A percentile compares a stretch with the other conserved stretches of the same genome.
phyloP scores from a whole-genome alignment of 92 coral and sea anemone genomes.

The Phymanthus crucifer region DNA sequence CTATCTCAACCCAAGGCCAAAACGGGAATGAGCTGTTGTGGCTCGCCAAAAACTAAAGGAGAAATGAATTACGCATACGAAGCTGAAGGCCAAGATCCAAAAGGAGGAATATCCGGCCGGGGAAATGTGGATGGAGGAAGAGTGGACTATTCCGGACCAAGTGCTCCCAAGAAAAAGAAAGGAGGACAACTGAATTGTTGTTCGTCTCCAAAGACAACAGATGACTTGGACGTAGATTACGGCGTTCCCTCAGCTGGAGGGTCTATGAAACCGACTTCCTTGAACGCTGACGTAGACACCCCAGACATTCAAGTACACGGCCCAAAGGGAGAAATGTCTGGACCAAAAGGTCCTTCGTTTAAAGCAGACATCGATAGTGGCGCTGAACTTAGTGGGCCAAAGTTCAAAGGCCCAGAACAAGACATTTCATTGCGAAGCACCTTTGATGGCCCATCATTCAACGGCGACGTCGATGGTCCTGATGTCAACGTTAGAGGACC shows the following conservation, averaged over 20 bases:
- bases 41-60: slow-evolving; percentile 38
- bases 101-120: slow-evolving; percentile 5
- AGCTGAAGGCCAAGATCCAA: slow-evolving; percentile 13
- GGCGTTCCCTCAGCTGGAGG: slow-evolving; percentile 11
- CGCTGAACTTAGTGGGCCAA: slow-evolving; percentile 6
- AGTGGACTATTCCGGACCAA: not conserved
- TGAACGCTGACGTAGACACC: slow-evolving; percentile 5
- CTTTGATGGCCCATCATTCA: slow-evolving; percentile 9
- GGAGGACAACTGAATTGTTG: slow-evolving; percentile 9
- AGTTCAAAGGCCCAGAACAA: slow-evolving; percentile 15
- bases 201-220: slow-evolving; percentile 2
- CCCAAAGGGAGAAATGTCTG: slow-evolving; percentile 10
- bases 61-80: slow-evolving; percentile 40
- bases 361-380: slow-evolving; percentile 13
- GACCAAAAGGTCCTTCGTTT: slow-evolving; percentile 19
- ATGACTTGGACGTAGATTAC: slow-evolving; percentile 16
- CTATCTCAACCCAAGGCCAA: slow-evolving; percentile 29
- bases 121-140: slow-evolving; percentile 1
- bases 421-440: slow-evolving; percentile 19
- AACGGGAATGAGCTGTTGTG: slow-evolving; percentile 27
- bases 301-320: slow-evolving; percentile 22
- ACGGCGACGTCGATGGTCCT: slow-evolving; percentile 30
- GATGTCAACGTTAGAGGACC: slow-evolving; percentile 2
- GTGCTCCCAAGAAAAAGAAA: not conserved
- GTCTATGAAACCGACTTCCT: not conserved